phyloP scores from a whole-genome alignment of 2,113 vertebrate species.

The Callorhinus ursinus region DNA sequence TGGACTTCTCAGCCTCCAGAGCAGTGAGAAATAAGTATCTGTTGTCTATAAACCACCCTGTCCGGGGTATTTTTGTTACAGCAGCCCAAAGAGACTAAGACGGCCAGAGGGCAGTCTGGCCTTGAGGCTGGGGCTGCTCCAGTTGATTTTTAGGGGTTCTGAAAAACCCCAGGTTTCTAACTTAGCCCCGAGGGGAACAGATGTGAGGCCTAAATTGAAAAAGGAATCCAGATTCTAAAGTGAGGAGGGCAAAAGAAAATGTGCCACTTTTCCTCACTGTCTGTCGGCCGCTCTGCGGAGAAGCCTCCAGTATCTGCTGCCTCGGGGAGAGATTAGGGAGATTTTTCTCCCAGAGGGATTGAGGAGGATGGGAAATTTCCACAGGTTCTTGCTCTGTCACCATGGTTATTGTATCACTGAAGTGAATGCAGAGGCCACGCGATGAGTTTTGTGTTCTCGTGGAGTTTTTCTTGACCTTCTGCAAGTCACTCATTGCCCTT shows the following conservation, averaged over 20 bases:
- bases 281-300: rapidly evolving
- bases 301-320: neutral
- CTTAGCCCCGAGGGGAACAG: neutral
- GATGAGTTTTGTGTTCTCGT: neutral
- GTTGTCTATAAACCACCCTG: neutral
- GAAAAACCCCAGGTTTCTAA: neutral
- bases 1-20: neutral
- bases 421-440: neutral
- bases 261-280: neutral
- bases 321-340: neutral
- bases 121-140: neutral
- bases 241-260: neutral
- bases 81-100: neutral
- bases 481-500: neutral
- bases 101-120: neutral
- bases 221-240: neutral
- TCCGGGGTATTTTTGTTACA: neutral
- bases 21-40: neutral
- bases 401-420: neutral
- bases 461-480: neutral
- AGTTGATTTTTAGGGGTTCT: neutral
- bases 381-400: neutral
- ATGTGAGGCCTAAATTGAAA: neutral
- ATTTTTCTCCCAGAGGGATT: neutral
- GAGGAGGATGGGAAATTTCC: neutral